phyloP scores from a whole-genome alignment of 37 sponge, comb jelly and placozoan genomes.

The Theonella swinhoei region DNA sequence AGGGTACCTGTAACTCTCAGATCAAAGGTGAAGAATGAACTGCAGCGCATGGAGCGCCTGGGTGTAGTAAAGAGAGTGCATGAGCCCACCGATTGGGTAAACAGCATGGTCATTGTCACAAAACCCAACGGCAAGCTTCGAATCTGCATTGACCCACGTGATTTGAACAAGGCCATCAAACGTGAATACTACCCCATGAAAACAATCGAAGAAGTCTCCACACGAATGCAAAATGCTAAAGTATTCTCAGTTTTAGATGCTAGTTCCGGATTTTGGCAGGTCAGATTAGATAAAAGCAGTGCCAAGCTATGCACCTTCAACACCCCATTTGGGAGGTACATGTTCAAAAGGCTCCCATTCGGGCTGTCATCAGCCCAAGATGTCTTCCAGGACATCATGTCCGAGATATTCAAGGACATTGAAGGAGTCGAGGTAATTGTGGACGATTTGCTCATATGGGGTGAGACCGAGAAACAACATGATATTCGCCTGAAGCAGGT shows the following conservation, averaged over 20 bases:
- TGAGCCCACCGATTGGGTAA: constrained; percentile 67
- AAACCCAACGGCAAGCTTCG: constrained; percentile 53
- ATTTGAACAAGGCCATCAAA: constrained; percentile 57
- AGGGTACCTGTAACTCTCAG: constrained; percentile 38
- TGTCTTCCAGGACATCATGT: constrained; percentile 21
- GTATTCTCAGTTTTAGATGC: constrained; percentile 51
- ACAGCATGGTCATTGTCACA: constrained; percentile 33
- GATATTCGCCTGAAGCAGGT: constrained; percentile 10
- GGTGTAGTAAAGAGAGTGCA: constrained; percentile 33
- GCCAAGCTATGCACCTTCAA: constrained; percentile 36
- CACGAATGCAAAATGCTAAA: constrained; percentile 32
- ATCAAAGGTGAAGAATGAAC: constrained; percentile 20
- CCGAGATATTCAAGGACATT: constrained; percentile 14
- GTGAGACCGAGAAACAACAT: not conserved
- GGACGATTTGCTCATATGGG: constrained; percentile 19
- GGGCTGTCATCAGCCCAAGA: constrained; percentile 29
- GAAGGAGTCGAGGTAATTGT: constrained; percentile 23
- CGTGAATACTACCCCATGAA: constrained; percentile 36
- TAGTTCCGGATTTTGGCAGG: constrained; percentile 56
- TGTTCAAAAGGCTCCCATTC: constrained; percentile 31
- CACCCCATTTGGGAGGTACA: constrained; percentile 52
- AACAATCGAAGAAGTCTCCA: constrained; percentile 40
- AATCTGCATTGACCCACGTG: constrained; percentile 50
- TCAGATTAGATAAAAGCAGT: constrained; percentile 22
- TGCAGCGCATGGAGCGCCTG: constrained; percentile 33